These are phyloP conservation scores for Heliconius aoede DNA, from an alignment of 2,888 invertebrate genomes.

Conservation along the genomic window DNA sequence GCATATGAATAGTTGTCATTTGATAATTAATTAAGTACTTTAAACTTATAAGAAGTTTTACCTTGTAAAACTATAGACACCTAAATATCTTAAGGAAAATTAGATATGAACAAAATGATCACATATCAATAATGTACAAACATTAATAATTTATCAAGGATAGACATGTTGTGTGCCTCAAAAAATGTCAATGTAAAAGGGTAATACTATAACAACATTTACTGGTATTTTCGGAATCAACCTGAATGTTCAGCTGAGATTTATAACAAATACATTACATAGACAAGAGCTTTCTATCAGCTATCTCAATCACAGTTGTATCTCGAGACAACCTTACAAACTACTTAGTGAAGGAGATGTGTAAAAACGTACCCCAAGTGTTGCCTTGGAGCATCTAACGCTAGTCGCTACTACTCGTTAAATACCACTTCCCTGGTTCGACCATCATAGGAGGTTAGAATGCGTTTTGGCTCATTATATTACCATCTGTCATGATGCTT, in stretches of 20 bases:
- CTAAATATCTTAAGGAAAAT: background rate
- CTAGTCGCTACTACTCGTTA: constrained; percentile 45
- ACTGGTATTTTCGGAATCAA: background rate
- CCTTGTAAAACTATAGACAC: background rate
- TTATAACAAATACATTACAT: background rate
- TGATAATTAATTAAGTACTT: too few relatives aligned
- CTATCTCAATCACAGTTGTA: background rate
- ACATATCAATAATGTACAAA: background rate
- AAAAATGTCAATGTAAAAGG: background rate
- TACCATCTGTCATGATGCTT: constrained; percentile 24
- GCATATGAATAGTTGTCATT: too few relatives aligned
- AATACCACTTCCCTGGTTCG: constrained; percentile 45
- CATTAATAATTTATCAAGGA: background rate
- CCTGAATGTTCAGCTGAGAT: background rate
- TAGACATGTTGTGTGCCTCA: background rate
- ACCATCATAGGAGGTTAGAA: constrained; percentile 64
- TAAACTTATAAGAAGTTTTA: too few relatives aligned
- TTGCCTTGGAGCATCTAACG: constrained; percentile 33
- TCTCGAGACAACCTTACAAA: background rate
- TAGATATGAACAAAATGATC: background rate
- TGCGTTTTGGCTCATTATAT: constrained; percentile 36
- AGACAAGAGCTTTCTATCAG: background rate
- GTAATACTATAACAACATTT: background rate
- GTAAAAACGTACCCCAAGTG: constrained; percentile 28
- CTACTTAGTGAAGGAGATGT: background rate